Evolutionary conservation across 2,888 invertebrate genomes (phyloP).

Genomic region (Lacanobia oleracea): DNA sequence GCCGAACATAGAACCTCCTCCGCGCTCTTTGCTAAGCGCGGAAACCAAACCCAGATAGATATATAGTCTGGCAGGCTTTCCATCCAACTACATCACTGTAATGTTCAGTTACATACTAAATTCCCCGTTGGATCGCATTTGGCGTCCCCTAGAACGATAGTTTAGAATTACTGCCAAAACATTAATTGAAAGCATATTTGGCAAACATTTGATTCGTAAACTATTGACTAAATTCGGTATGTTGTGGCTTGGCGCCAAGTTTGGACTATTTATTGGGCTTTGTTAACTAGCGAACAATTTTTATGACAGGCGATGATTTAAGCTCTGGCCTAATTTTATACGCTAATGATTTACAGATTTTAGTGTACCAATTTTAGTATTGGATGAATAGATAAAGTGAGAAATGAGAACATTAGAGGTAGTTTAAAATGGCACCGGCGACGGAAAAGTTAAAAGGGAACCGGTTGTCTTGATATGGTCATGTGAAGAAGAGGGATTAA

Average conservation of each 20-base stretch:
- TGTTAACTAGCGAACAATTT: conserved; percentile 18
- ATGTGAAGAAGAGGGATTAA: no score
- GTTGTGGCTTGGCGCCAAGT: conserved; percentile 34
- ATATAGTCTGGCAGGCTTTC: neutral
- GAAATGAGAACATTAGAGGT: no score
- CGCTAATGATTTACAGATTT: neutral
- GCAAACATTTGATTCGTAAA: conserved; percentile 52
- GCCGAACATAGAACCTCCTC: no score
- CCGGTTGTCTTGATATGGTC: no score
- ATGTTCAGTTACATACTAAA: conserved; percentile 4
- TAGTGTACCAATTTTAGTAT: no score
- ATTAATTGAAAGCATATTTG: conserved; percentile 59
- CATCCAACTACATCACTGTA: neutral
- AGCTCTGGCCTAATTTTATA: neutral
- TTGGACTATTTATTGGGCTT: conserved; percentile 3
- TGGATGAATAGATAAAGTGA: no score
- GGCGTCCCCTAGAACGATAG: conserved; percentile 31
- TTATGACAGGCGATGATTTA: conserved; percentile 22
- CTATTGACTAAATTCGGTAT: conserved; percentile 48
- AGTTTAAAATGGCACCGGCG: no score
- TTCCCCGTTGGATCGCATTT: conserved; percentile 29
- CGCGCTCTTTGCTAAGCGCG: no score
- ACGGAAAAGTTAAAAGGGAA: no score
- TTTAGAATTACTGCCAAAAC: conserved; percentile 53
- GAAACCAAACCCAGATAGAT: no score